Evolutionary conservation across 2,797 vertebrate genomes (phyloP).

Genomic region (Pachyuromys duprasi): DNA sequence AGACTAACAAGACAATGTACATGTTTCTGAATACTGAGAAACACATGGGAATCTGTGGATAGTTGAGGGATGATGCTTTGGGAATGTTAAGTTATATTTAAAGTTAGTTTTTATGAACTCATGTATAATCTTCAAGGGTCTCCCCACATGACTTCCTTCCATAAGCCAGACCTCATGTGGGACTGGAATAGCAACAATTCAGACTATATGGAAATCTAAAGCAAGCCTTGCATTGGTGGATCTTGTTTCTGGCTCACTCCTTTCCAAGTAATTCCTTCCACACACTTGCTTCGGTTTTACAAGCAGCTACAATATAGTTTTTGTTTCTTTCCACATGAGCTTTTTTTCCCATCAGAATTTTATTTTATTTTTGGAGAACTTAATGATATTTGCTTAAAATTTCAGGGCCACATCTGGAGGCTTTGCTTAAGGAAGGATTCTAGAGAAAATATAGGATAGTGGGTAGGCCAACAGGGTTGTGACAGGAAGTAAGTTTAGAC

Average conservation of each 20-base stretch:
- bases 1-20: neutral
- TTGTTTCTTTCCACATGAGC: neutral
- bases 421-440: conserved; percentile 2
- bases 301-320: conserved; percentile 48
- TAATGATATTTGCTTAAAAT: conserved; percentile 46
- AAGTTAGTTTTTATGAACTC: neutral
- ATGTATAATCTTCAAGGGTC: neutral
- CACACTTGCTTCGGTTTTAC: conserved; percentile 57
- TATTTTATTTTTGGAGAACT: conserved; percentile 40
- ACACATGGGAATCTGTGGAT: neutral
- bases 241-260: conserved; percentile 35
- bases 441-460: neutral
- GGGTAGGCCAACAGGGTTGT: neutral
- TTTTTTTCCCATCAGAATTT: conserved; percentile 45
- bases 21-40: neutral
- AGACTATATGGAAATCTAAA: conserved; percentile 27
- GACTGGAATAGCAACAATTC: conserved; percentile 23
- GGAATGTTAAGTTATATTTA: neutral
- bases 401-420: neutral
- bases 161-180: neutral
- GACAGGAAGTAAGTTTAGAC: conserved; percentile 11
- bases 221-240: conserved; percentile 54
- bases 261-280: conserved; percentile 53
- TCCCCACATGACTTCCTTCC: no score
- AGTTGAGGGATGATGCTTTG: neutral